These are phyloP conservation scores for Molanna angustata DNA, from an alignment of 2,888 invertebrate species.

Conservation along the genomic window DNA sequence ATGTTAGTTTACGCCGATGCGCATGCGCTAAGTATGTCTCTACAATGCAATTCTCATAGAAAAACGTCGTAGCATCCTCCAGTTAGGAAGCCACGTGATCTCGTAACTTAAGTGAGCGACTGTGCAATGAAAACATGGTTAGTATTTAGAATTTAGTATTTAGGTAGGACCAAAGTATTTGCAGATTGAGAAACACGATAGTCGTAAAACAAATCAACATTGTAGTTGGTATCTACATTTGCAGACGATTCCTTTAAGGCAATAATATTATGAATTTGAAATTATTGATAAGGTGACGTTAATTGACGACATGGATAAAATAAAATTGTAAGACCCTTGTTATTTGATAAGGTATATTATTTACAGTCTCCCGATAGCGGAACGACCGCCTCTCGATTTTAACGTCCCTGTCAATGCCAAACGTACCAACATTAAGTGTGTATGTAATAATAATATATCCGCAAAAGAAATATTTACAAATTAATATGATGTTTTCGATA, in stretches of 20 bases:
- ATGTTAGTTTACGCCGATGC: too few species aligned
- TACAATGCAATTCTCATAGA: too few species aligned
- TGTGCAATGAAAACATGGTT: too few species aligned
- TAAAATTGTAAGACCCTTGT: conserved; percentile 11
- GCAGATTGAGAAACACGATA: conserved; percentile 5
- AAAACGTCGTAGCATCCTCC: too few species aligned
- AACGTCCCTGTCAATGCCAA: conserved; percentile 8
- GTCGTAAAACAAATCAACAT: neutral
- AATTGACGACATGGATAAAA: conserved; percentile 11
- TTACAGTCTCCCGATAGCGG: conserved; percentile 5
- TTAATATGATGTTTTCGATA: conserved; percentile 4
- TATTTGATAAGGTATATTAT: conserved; percentile 11
- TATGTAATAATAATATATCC: conserved; percentile 2
- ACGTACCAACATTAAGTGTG: neutral
- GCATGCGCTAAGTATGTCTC: too few species aligned
- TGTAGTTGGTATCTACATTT: too few species aligned
- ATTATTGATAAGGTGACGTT: conserved; percentile 15
- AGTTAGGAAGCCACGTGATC: too few species aligned
- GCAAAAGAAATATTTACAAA: neutral
- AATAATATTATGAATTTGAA: conserved; percentile 15
- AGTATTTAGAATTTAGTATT: too few species aligned
- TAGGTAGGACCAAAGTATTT: too few species aligned
- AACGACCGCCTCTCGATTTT: conserved; percentile 7
- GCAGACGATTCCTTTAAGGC: neutral
- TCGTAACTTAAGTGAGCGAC: too few species aligned